Percentiles rank a stretch among this genome's conserved stretches.
phyloP scores from a whole-genome alignment of 2,888 invertebrate genomes.

The Schrankia costaestrigalis region DNA sequence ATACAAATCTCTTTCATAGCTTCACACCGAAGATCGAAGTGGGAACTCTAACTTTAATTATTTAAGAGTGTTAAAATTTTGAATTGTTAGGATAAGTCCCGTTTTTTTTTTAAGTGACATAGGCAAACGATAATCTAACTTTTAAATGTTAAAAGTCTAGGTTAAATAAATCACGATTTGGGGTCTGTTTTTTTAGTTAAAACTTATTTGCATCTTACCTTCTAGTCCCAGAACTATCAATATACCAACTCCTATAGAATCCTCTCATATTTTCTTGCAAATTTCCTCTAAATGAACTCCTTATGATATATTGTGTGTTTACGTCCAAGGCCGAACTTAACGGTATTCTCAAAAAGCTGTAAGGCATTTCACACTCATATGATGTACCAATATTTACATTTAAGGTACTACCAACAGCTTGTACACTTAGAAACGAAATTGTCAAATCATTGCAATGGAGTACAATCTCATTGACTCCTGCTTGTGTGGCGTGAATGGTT shows the following conservation, averaged over 20 bases:
- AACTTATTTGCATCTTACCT: conserved; percentile 43
- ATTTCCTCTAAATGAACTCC: conserved; percentile 83
- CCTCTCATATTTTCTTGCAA: conserved; percentile 87
- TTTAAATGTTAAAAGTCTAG: too few species aligned
- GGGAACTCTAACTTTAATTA: too few species aligned
- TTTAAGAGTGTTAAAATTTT: too few species aligned
- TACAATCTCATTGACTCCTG: conserved; percentile 46
- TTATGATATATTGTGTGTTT: conserved; percentile 78
- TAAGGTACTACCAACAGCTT: conserved; percentile 1
- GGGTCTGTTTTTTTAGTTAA: too few species aligned
- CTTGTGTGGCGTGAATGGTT: conserved; percentile 31
- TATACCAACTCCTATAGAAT: conserved; percentile 90
- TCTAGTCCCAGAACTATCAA: conserved; percentile 74
- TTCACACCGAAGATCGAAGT: too few species aligned
- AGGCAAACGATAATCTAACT: too few species aligned
- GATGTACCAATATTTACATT: conserved; percentile 29
- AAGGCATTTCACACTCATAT: conserved; percentile 47
- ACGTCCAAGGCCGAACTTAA: conserved; percentile 30
- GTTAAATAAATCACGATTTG: too few species aligned
- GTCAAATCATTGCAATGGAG: conserved; percentile 64
- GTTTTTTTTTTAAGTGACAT: too few species aligned
- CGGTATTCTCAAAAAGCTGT: conserved; percentile 51
- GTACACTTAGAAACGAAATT: conserved; percentile 61
- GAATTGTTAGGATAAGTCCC: too few species aligned
- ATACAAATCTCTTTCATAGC: too few species aligned